These are phyloP conservation scores for Rhinolophus sinicus DNA, from an alignment of 2,113 vertebrate genomes.

Conservation along the genomic window DNA sequence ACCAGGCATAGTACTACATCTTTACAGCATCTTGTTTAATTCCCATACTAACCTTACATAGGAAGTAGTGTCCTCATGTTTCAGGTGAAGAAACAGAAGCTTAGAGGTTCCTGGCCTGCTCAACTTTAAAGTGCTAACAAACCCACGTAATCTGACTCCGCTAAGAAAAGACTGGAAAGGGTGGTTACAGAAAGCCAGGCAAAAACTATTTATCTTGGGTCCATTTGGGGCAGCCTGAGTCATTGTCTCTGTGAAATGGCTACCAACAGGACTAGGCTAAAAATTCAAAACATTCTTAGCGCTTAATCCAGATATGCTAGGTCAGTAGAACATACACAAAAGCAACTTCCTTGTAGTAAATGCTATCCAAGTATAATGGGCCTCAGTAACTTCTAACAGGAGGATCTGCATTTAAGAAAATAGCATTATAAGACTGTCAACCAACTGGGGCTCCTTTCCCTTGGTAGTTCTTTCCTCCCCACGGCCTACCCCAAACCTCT, in stretches of 20 bases:
- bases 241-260: neutral
- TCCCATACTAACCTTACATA: neutral
- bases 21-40: neutral
- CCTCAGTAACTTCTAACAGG: neutral
- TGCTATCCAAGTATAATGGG: neutral
- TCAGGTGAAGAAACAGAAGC: neutral
- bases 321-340: neutral
- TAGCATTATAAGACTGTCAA: neutral
- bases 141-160: neutral
- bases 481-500: neutral
- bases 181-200: neutral
- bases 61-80: neutral
- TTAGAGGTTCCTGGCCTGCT: neutral
- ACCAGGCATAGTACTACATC: neutral
- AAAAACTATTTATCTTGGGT: neutral
- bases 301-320: neutral
- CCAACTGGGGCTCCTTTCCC: neutral
- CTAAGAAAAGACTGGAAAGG: neutral
- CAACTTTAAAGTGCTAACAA: neutral
- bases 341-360: neutral
- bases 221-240: neutral
- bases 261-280: neutral
- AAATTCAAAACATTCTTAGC: neutral
- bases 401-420: neutral
- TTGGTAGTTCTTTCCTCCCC: neutral